phyloP scores from a whole-genome alignment of 2,797 vertebrate species.

The Trematomus bernacchii region DNA sequence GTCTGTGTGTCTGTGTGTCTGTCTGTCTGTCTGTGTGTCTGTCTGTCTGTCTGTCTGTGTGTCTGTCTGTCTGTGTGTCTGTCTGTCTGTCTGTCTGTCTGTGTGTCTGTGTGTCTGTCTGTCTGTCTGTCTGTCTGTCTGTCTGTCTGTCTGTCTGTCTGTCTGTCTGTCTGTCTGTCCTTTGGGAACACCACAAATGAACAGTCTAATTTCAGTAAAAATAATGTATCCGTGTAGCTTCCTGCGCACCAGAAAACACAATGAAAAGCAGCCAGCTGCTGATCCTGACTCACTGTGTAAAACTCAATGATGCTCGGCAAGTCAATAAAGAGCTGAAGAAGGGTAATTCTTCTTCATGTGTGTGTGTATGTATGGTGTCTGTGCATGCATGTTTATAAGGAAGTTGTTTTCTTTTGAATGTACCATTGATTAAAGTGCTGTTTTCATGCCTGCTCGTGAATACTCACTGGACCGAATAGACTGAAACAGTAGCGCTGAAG shows the following conservation, averaged over 20 bases:
- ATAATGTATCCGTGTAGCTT: conserved; percentile 34
- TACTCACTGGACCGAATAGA: background rate
- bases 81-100: conserved; percentile 39
- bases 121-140: conserved; percentile 29
- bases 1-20: conserved; percentile 39
- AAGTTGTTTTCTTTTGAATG: no score
- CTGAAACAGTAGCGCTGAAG: background rate
- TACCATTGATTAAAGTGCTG: no score
- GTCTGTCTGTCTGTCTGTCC: conserved; percentile 45
- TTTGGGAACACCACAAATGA: conserved; percentile 69
- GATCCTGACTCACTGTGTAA: conserved; percentile 14
- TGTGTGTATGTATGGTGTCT: background rate
- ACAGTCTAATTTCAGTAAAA: conserved; percentile 63
- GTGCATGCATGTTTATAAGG: no score
- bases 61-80: conserved; percentile 35
- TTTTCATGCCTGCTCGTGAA: no score
- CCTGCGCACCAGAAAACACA: conserved; percentile 38
- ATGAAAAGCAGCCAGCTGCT: conserved; percentile 9
- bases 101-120: background rate
- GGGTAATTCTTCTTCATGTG: background rate
- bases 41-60: background rate
- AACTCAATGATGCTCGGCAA: conserved; percentile 15
- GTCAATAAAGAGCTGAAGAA: background rate
- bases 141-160: conserved; percentile 42
- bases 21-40: conserved; percentile 37